phyloP scores from a whole-genome alignment of 1,140 invertebrate genomes.

The Heterodera schachtii region DNA sequence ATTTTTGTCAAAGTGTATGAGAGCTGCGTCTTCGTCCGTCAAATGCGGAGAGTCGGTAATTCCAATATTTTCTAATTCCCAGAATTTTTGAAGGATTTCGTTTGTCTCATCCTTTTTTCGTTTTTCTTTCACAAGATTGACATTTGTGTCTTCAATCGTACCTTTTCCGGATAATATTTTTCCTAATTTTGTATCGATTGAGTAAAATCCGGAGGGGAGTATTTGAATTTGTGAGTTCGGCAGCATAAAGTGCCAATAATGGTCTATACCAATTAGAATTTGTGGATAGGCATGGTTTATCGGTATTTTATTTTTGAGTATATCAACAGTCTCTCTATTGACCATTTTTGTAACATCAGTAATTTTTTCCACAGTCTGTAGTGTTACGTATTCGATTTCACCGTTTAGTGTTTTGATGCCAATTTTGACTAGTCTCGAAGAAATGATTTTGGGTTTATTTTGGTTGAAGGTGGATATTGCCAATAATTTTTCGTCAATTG shows the following conservation, averaged over 20 bases:
- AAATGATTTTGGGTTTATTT: no score
- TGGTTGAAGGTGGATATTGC: neutral
- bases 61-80: neutral
- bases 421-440: no score
- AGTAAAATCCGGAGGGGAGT: neutral
- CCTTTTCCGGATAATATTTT: neutral
- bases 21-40: neutral
- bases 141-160: neutral
- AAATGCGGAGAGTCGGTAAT: neutral
- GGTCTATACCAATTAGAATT: neutral
- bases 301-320: neutral
- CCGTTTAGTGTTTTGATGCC: neutral
- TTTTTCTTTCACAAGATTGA: neutral
- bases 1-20: neutral
- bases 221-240: neutral
- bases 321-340: neutral
- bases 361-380: neutral
- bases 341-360: neutral
- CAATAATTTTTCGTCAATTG: neutral
- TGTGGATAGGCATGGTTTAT: neutral
- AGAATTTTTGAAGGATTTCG: neutral
- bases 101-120: neutral
- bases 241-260: neutral
- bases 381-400: neutral
- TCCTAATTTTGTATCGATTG: neutral